These are phyloP conservation scores for Zaprionus taronus DNA, from an alignment of 1,140 invertebrate species.

Conservation along the genomic window DNA sequence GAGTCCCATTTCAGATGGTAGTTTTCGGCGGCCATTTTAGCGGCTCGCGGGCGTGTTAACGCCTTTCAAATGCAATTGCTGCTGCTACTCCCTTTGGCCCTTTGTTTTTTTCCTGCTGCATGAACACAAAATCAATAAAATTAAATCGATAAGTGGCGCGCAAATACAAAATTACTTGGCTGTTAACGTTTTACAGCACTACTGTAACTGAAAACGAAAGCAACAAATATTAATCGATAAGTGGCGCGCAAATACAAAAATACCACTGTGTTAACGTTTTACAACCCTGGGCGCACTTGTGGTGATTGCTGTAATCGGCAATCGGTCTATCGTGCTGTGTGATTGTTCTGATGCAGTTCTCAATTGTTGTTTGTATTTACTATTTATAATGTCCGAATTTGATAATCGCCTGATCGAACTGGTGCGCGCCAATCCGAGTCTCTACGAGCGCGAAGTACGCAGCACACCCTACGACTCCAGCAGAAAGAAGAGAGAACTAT, in stretches of 20 bases:
- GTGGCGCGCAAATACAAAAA: conserved; percentile 25
- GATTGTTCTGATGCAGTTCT: neutral
- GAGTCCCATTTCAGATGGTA: conserved; percentile 95
- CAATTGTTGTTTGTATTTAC: neutral
- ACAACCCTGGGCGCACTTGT: conserved; percentile 8
- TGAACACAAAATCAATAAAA: conserved; percentile 52
- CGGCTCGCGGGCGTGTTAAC: conserved; percentile 32
- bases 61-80: conserved; percentile 38
- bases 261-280: neutral
- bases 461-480: conserved; percentile 54
- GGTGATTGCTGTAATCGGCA: conserved; percentile 8
- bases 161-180: neutral
- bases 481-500: conserved; percentile 64
- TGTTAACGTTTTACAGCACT: too few relatives aligned
- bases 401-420: conserved; percentile 64
- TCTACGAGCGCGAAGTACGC: conserved; percentile 58
- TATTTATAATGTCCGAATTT: conserved; percentile 49
- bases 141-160: conserved; percentile 69
- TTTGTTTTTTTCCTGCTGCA: conserved; percentile 1
- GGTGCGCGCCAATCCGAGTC: conserved; percentile 61
- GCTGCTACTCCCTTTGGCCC: conserved; percentile 9
- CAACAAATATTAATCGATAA: conserved; percentile 72
- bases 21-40: conserved; percentile 87
- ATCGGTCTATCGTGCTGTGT: neutral
- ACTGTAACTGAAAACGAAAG: conserved; percentile 30